Conservation (phyloP, 2,888 invertebrate genomes). For the Rhamnusium bicolor region DNA sequence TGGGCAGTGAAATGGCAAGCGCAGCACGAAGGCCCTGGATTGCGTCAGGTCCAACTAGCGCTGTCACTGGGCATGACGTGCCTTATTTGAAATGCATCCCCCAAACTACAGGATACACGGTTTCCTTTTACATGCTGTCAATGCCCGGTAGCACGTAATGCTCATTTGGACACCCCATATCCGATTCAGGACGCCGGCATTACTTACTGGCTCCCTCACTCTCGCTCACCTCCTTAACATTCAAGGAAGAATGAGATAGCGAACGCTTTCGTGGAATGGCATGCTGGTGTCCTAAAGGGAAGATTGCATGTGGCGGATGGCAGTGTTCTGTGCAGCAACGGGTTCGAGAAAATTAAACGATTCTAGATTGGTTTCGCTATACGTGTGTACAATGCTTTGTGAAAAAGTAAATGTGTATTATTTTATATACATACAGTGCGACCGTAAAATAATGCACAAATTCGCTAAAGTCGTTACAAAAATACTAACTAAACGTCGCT, state of each 20-base stretch:
- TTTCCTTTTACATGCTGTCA: conserved; percentile 66
- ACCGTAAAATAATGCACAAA: too few species aligned
- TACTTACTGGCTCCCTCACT: neutral
- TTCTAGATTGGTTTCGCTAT: conserved; percentile 7
- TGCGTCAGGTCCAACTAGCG: conserved; percentile 50
- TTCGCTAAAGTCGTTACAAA: too few species aligned
- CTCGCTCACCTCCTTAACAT: neutral
- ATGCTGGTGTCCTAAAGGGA: neutral
- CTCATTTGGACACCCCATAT: conserved; percentile 62
- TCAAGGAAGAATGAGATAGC: neutral
- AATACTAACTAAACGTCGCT: too few species aligned
- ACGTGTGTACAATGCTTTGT: neutral
- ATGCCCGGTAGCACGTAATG: conserved; percentile 65
- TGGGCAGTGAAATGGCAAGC: conserved; percentile 29
- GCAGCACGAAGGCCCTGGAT: conserved; percentile 16
- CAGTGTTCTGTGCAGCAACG: conserved; percentile 6
- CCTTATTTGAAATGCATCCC: conserved; percentile 66
- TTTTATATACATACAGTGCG: neutral
- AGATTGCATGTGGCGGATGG: conserved; percentile 16
- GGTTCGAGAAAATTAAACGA: conserved; percentile 6
- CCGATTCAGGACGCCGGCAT: conserved; percentile 16
- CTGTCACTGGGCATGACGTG: conserved; percentile 61
- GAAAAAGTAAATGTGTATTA: neutral
- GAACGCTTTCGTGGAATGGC: neutral
- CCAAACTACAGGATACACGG: conserved; percentile 64